These are phyloP conservation scores for Odontophorus gujanensis DNA, from an alignment of 2,113 vertebrate genomes.

Conservation along the genomic window DNA sequence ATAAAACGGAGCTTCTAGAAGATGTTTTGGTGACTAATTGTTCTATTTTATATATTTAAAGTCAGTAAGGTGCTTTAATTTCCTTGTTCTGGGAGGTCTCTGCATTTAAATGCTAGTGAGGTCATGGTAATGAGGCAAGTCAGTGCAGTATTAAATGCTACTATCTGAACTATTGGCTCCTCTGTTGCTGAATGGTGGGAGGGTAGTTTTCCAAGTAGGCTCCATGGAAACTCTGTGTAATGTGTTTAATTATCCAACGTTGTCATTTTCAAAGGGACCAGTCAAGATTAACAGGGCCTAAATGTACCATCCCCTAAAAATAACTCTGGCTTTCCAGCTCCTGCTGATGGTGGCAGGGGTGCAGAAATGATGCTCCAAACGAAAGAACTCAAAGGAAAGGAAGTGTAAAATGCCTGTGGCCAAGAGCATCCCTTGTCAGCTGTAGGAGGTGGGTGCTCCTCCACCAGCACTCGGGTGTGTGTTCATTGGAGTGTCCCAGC, in stretches of 20 bases:
- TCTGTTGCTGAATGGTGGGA: not conserved
- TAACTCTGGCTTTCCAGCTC: slow-evolving; percentile 26
- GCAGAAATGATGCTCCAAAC: not conserved
- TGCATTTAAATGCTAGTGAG: slow-evolving; percentile 39
- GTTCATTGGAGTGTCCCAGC: rapidly evolving
- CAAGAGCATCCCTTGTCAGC: not conserved
- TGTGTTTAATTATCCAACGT: slow-evolving; percentile 40
- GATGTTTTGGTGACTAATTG: slow-evolving; percentile 10
- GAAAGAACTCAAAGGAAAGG: not conserved
- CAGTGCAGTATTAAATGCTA: not conserved
- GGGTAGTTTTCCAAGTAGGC: not conserved
- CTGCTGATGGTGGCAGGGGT: not conserved
- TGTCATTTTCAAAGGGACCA: slow-evolving; percentile 31
- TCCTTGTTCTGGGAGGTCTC: slow-evolving; percentile 25
- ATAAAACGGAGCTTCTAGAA: not conserved
- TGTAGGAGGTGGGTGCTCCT: rapidly evolving
- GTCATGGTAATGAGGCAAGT: slow-evolving; percentile 25
- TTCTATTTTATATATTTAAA: slow-evolving; percentile 17
- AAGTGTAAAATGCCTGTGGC: not conserved
- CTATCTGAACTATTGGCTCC: not conserved
- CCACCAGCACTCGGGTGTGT: not conserved
- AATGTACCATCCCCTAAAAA: slow-evolving; percentile 49
- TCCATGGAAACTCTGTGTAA: slow-evolving; percentile 16
- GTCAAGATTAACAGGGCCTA: slow-evolving; percentile 37
- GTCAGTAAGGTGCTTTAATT: slow-evolving; percentile 28